Evolutionary conservation across 2,797 vertebrate genomes (phyloP).

Genomic region (Oceanodroma leucorhoa): DNA sequence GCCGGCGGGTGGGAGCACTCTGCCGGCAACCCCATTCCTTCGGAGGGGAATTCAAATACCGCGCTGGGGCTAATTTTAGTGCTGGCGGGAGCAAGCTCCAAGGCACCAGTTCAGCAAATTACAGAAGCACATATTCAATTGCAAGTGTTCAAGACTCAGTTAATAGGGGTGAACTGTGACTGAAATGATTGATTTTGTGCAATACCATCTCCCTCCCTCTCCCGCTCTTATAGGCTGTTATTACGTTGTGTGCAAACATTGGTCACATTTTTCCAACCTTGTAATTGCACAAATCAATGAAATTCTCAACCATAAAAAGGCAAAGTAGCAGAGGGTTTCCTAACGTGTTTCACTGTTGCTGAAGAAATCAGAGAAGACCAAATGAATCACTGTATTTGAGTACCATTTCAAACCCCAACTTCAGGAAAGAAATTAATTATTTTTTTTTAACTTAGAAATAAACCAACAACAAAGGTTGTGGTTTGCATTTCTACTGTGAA

Average conservation of each 20-base stretch:
- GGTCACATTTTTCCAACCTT: neutral
- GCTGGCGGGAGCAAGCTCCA: neutral
- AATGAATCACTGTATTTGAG: neutral
- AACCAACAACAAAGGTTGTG: neutral
- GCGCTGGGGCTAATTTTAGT: rapidly evolving
- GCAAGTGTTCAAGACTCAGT: neutral
- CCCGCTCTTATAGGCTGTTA: neutral
- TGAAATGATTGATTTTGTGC: neutral
- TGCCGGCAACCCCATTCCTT: neutral
- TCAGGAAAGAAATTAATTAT: neutral
- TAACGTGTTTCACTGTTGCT: neutral
- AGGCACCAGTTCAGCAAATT: neutral
- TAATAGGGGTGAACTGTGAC: neutral
- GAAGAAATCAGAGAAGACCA: neutral
- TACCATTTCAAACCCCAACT: neutral
- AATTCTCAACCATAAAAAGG: neutral
- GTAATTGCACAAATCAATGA: neutral
- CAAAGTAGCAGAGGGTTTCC: neutral
- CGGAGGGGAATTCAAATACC: rapidly evolving
- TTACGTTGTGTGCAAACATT: neutral
- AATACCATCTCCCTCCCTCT: neutral
- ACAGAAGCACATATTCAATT: neutral
- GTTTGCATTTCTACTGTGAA: neutral
- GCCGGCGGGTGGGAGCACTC: rapidly evolving
- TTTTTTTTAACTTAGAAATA: neutral